A percentile compares a stretch with the other conserved stretches of the same genome.
Conservation (phyloP, 2,888 invertebrate genomes). For the Deroplatys truncata region DNA sequence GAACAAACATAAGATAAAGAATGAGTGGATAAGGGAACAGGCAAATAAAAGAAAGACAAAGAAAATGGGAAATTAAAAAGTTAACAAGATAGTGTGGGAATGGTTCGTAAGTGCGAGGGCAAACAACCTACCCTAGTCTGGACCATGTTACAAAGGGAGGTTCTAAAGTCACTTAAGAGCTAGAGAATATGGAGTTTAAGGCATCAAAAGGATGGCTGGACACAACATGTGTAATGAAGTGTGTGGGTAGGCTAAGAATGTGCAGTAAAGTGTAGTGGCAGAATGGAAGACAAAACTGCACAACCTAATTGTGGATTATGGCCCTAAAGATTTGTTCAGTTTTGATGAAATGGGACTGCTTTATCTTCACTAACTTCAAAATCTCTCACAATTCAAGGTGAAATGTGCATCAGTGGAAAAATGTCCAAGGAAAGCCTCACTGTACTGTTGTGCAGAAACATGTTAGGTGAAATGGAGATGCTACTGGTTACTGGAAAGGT, state of each 20-base stretch:
- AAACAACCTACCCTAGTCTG: too few species aligned
- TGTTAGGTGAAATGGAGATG: neutral
- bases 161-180: neutral
- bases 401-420: too few species aligned
- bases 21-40: too few species aligned
- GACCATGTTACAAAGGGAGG: too few species aligned
- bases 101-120: too few species aligned
- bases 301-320: neutral
- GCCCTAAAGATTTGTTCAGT: too few species aligned
- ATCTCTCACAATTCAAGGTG: neutral
- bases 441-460: too few species aligned
- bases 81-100: too few species aligned
- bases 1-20: too few species aligned
- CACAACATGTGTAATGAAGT: neutral
- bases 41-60: too few species aligned
- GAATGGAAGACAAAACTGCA: neutral
- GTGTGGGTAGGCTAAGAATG: neutral
- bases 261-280: neutral
- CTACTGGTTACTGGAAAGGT: constrained; percentile 3
- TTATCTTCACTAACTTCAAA: neutral
- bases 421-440: neutral
- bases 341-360: neutral
- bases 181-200: neutral
- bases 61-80: too few species aligned
- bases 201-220: neutral